Evolutionary conservation across 2,797 vertebrate species (phyloP), one percentile per base, ranked within the genome.

Genomic region (Crenuchus spilurus): DNA sequence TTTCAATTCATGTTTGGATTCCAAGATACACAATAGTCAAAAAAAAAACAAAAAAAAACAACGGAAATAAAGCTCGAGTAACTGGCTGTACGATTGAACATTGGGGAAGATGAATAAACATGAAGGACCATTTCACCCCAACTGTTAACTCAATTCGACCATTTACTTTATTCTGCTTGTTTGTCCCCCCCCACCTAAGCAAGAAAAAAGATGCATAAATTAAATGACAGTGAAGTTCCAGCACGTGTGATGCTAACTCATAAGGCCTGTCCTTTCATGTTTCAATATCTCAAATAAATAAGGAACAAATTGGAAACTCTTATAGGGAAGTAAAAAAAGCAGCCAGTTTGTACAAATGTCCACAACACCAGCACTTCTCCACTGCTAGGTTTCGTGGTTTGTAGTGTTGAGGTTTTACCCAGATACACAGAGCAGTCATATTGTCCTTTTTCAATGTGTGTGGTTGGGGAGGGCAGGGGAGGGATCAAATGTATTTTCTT

Each of bases 401-500:
- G 90, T 86, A 87, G 86, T 85, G 82, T 87, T 83, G 89, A 92
- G 94, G 87, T 92, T 94, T 83, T 90, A 91, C 92, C 93, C 84
- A 90, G 91, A 91, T 88, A 81, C 84, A 89, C 85, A 87, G 87
- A 88, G 92, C 82, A 87, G 90, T 82, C 89, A 89, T 90, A 81
- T 86, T 83, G 84, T 94, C 89, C 88, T 84, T 78, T 62, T 64
- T 46, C 10, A 2, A 11, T 51, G 49, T 10, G 48, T 24, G 18
- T 49, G 55, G 57, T 76, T 91, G 86, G 89, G 90, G 90, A 91
- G 91, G 91, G 87, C 89, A 93, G 89, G 88, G 90, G 87, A 80
- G 90, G 89, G 79, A 90, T 91, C 92, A 95, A 91, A 95, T 93
- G 93, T 91, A 90, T 72, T 88, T 83, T 91, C 84, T 91, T 89